Conservation (phyloP, 2,797 vertebrate genomes). For the Oceanodroma leucorhoa region DNA sequence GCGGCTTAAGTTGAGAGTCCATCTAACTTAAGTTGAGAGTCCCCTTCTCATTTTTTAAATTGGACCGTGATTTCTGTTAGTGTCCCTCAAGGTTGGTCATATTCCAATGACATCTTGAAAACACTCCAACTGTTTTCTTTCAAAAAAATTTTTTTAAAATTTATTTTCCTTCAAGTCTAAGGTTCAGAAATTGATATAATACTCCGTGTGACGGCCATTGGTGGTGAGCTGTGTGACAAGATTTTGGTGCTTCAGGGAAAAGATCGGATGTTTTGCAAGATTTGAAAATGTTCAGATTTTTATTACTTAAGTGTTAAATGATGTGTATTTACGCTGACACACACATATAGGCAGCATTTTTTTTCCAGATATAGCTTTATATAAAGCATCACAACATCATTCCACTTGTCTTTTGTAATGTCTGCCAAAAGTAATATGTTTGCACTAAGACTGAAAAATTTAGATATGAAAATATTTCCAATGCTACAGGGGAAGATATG, state of each 20-base stretch:
- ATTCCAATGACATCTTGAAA: background rate
- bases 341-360: background rate
- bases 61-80: background rate
- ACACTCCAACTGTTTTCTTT: background rate
- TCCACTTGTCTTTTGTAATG: background rate
- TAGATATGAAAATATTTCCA: background rate
- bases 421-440: background rate
- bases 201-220: rapidly evolving
- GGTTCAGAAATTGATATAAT: background rate
- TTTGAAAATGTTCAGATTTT: background rate
- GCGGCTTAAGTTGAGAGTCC: background rate
- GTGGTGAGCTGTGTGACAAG: background rate
- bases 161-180: background rate
- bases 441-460: background rate
- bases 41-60: background rate
- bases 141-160: background rate
- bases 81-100: rapidly evolving
- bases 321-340: background rate
- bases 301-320: background rate
- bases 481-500: background rate
- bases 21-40: background rate
- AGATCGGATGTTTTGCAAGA: background rate
- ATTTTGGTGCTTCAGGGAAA: background rate
- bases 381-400: background rate
- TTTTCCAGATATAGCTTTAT: too few relatives aligned